These are phyloP conservation scores for Trigoniulus corallinus DNA, from an alignment of 1,140 invertebrate genomes.

Conservation along the genomic window DNA sequence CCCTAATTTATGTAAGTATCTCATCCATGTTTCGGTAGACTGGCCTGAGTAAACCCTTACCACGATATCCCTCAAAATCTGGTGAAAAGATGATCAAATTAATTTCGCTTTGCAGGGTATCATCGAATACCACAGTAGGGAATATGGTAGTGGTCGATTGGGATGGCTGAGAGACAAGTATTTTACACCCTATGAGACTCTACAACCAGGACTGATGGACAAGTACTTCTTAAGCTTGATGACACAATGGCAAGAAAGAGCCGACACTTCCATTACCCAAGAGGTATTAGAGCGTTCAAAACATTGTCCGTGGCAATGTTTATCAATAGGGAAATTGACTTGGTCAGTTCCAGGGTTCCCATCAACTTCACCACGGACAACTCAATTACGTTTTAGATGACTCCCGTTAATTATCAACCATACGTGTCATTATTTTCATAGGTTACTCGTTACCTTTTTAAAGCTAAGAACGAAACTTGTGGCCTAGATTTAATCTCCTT, in stretches of 20 bases:
- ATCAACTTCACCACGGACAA: too few relatives aligned
- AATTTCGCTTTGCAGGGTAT: background rate
- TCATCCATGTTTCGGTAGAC: background rate
- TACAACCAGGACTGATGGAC: background rate
- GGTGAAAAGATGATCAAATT: background rate
- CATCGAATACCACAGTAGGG: background rate
- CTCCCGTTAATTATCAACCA: background rate
- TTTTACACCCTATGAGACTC: background rate
- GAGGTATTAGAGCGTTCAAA: background rate
- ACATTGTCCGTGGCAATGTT: too few relatives aligned
- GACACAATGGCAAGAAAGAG: background rate
- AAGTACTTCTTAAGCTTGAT: background rate
- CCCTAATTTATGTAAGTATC: conserved; percentile 43
- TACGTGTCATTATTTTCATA: conserved; percentile 20
- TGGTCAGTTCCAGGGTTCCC: too few relatives aligned
- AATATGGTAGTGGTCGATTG: background rate
- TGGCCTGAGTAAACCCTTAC: background rate
- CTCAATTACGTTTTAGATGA: too few relatives aligned
- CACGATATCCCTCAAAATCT: too few relatives aligned
- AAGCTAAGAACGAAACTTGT: conserved; percentile 38
- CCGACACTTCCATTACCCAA: background rate
- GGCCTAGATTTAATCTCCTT: conserved; percentile 68
- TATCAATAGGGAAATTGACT: too few relatives aligned
- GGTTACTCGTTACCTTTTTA: conserved; percentile 63
- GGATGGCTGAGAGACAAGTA: background rate